Evolutionary conservation across 2,797 vertebrate genomes (phyloP), one percentile per base, ranked within the genome.

Genomic region (Pantherophis vulpinus): DNA sequence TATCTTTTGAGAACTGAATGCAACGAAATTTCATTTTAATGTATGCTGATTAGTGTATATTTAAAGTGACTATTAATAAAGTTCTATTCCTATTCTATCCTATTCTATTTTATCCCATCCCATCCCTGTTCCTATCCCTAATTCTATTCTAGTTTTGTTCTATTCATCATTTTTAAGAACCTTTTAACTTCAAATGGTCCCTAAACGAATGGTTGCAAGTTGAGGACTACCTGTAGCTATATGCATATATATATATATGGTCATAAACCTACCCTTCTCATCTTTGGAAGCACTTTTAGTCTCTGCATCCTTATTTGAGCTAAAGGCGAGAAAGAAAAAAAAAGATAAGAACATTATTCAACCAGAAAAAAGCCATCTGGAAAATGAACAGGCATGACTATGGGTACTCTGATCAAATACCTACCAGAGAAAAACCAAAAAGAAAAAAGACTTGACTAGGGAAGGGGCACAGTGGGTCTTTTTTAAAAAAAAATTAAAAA

Each of bases 261-360:
- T 47, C 32, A 90, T 42, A 79, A 90, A 61, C 98, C 86, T 95
- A 99, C 99, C 98, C 98, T 98, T 99, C 90, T 99, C 99, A 95
- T 99, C 99, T 93, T 98, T 99, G 89, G 98, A 91, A 90, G 98
- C 91, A 0, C 96, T 94, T 96, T 98, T 99, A 96, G 93, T 94
- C 96, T 98, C 98, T 96, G 98, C 98, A 97, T 99, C 98, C 96
- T 98, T 97, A 95, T 97, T 97, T 96, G 97, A 91, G 97, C 99
- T 99, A 98, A 95, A 98, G 97, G 63, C 42, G 32, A 98, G 92
- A n/a, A 29, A 54, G 20, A 42, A 23, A 25, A 66, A 37, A 42
- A 70, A 70, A 23, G 5, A 54, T 0, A 66, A 97, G 14, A 93
- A 63, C 5, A 2, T 98, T 97, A 97, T 37, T 97, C 66, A 95